phyloP scores from a whole-genome alignment of 2,113 vertebrate species.

The Clarias macrocephalus region DNA sequence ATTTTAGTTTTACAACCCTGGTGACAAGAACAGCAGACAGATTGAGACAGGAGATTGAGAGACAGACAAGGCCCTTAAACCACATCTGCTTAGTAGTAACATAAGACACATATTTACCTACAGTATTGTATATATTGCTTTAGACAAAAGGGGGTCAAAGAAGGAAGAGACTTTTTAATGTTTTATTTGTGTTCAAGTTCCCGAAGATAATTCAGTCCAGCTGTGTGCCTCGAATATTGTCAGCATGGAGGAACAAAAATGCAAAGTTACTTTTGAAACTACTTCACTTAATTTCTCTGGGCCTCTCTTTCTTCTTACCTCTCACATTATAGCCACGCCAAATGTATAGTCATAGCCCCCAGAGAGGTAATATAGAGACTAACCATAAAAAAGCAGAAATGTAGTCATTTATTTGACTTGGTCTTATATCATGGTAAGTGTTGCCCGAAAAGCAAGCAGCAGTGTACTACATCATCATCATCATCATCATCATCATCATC shows the following conservation, averaged over 20 bases:
- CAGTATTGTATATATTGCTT: too few species aligned
- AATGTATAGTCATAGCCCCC: slow-evolving; percentile 19
- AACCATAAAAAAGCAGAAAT: slow-evolving; percentile 32
- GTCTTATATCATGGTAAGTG: slow-evolving; percentile 13
- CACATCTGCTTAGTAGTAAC: too few species aligned
- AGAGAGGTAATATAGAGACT: not conserved
- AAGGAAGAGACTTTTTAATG: too few species aligned
- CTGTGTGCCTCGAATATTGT: not conserved
- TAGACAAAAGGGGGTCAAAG: too few species aligned
- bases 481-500: not conserved
- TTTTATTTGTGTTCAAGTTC: not conserved
- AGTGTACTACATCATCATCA: not conserved
- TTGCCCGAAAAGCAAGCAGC: slow-evolving; percentile 19
- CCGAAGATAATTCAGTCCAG: slow-evolving; percentile 16
- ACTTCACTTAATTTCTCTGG: slow-evolving; percentile 19
- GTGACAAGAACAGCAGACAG: too few species aligned
- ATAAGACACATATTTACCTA: too few species aligned
- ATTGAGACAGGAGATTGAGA: too few species aligned
- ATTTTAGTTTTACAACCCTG: too few species aligned
- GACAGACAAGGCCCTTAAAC: too few species aligned
- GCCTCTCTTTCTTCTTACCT: not conserved
- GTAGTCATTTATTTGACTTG: slow-evolving; percentile 23
- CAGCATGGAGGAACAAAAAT: not conserved
- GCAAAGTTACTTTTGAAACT: not conserved
- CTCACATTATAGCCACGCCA: not conserved